Conservation (phyloP, 1,140 invertebrate species). For the Cecropterus lyciades region DNA sequence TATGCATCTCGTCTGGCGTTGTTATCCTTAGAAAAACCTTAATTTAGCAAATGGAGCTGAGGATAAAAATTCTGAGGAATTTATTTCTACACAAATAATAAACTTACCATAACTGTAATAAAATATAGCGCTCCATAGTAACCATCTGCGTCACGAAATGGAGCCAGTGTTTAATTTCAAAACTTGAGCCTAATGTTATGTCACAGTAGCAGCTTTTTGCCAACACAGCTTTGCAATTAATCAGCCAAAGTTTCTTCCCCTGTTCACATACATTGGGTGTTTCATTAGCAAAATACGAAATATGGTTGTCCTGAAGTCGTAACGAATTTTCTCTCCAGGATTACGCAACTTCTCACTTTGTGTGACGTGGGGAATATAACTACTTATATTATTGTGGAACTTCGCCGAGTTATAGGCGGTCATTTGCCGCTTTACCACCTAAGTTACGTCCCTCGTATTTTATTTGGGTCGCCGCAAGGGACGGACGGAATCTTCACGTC, state of each 20-base stretch:
- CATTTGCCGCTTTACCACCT: conserved; percentile 45
- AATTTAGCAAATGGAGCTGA: too few species aligned
- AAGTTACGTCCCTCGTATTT: conserved; percentile 51
- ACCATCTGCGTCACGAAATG: conserved; percentile 19
- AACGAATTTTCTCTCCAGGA: conserved; percentile 32
- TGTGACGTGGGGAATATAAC: conserved; percentile 37
- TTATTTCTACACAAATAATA: not conserved
- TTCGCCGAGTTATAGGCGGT: conserved; percentile 43
- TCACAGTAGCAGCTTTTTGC: conserved; percentile 30
- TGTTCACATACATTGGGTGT: conserved; percentile 35
- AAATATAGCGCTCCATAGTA: conserved; percentile 12
- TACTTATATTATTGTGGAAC: conserved; percentile 40
- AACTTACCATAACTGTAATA: not conserved
- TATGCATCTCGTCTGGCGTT: too few species aligned
- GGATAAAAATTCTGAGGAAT: not conserved
- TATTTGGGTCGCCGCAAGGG: conserved; percentile 42
- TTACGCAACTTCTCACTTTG: conserved; percentile 49
- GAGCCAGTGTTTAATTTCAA: conserved; percentile 19
- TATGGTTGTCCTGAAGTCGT: conserved; percentile 35
- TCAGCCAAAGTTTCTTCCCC: conserved; percentile 32
- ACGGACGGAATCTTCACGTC: conserved; percentile 19
- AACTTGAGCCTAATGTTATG: conserved; percentile 25
- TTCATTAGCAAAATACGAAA: conserved; percentile 36
- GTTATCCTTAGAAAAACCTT: too few species aligned
- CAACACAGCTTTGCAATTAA: conserved; percentile 35